Evolutionary conservation across 2,888 invertebrate species (phyloP).

Genomic region (Diarsia mendica): DNA sequence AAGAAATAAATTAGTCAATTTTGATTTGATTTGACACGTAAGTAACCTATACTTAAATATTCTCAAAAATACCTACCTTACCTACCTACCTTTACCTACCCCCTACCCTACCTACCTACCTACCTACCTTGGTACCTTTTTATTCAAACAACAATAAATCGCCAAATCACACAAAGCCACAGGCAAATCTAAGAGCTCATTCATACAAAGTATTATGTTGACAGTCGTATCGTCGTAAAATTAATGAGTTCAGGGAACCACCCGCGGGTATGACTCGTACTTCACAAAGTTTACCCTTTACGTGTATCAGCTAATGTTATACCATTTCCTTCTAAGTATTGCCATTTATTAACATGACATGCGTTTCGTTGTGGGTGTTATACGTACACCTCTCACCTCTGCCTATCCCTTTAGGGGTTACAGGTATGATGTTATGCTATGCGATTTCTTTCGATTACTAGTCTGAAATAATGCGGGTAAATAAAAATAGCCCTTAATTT

Average conservation of each 20-base stretch:
- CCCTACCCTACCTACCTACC: too few species aligned
- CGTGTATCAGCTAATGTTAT: not conserved
- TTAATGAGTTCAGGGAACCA: constrained; percentile 25
- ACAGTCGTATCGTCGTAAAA: constrained; percentile 9
- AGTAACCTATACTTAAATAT: not conserved
- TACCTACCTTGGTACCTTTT: too few species aligned
- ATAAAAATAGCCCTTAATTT: not conserved
- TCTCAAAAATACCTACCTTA: too few species aligned
- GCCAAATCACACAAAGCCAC: too few species aligned
- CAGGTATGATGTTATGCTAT: not conserved
- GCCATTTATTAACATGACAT: constrained; percentile 24
- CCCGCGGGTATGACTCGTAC: constrained; percentile 15
- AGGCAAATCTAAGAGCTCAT: not conserved
- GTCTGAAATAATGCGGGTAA: not conserved
- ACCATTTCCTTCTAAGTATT: constrained; percentile 8
- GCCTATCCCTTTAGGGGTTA: not conserved
- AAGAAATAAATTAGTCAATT: too few species aligned
- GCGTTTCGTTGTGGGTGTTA: constrained; percentile 8
- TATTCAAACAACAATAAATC: too few species aligned
- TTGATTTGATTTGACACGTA: not conserved
- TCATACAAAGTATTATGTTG: not conserved
- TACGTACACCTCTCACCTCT: not conserved
- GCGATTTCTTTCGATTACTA: constrained; percentile 18
- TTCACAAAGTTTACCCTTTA: constrained; percentile 18
- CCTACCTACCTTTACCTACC: too few species aligned